A percentile compares a stretch with the other conserved stretches of the same genome.
Evolutionary conservation across 2,113 vertebrate species (phyloP).

Genomic region (Phylloscopus trochilus): DNA sequence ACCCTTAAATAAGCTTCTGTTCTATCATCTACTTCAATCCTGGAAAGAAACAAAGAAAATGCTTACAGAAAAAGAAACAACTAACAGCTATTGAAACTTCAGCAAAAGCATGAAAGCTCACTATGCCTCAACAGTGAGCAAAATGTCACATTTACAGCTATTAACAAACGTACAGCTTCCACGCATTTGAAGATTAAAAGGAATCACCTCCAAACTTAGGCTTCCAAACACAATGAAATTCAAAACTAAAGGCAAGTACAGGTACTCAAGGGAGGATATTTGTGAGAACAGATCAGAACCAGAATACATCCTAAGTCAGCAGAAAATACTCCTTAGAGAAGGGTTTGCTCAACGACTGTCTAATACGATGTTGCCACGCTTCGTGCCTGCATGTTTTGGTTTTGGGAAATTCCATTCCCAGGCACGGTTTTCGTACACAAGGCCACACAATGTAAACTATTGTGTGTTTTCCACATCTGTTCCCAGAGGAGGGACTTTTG

Average conservation of each 20-base stretch:
- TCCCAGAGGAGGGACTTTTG: no score
- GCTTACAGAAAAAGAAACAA: background rate
- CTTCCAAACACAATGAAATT: background rate
- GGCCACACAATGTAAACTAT: no score
- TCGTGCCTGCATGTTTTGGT: no score
- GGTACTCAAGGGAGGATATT: background rate
- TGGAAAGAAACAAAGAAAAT: slow-evolving; percentile 36
- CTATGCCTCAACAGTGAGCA: background rate
- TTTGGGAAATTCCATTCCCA: no score
- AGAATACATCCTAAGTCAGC: background rate
- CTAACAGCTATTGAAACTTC: background rate
- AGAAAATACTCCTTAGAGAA: background rate
- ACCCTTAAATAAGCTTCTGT: slow-evolving; percentile 84
- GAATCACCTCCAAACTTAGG: background rate
- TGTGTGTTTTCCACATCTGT: no score
- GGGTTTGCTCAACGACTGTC: background rate
- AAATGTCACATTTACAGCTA: background rate
- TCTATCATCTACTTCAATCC: slow-evolving; percentile 89
- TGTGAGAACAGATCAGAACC: background rate
- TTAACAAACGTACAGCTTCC: background rate
- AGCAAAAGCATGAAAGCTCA: background rate
- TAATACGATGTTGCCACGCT: no score
- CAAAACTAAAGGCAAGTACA: background rate
- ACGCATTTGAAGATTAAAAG: background rate
- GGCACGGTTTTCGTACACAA: no score